A percentile compares a stretch with the other conserved stretches of the same genome.
phyloP scores from a whole-genome alignment of 2,888 invertebrate genomes.

The Sialis lutaria region DNA sequence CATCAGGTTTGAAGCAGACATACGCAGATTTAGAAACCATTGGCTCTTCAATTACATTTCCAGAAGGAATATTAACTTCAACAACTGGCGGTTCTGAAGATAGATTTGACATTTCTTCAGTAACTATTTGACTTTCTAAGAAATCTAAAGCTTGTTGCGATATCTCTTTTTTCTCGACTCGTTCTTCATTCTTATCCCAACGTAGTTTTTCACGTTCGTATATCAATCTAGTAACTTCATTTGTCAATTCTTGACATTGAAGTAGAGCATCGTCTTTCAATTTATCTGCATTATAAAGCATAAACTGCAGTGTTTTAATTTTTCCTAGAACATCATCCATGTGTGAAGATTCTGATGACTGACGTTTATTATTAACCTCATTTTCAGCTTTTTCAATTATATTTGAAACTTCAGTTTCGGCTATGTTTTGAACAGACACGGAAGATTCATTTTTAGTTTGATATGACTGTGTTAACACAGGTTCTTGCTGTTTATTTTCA shows the following conservation, averaged over 20 bases:
- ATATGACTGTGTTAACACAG: background rate
- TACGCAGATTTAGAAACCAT: constrained; percentile 18
- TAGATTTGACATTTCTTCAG: constrained; percentile 3
- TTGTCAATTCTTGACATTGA: constrained; percentile 22
- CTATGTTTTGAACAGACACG: background rate
- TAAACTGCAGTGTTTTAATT: constrained; percentile 21
- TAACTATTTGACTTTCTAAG: constrained; percentile 11
- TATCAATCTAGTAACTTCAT: constrained; percentile 20
- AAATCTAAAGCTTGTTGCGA: constrained; percentile 1
- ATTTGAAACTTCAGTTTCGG: background rate
- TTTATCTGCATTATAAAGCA: constrained; percentile 23
- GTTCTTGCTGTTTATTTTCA: constrained; percentile 7
- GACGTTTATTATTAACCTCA: background rate
- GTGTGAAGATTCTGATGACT: no score
- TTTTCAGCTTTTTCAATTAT: background rate
- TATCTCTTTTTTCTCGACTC: constrained; percentile 3
- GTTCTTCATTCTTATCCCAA: constrained; percentile 3
- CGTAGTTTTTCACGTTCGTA: constrained; percentile 13
- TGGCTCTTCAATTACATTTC: constrained; percentile 12
- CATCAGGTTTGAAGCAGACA: constrained; percentile 17
- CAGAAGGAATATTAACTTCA: constrained; percentile 8
- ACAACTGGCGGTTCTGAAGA: background rate
- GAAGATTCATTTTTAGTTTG: background rate
- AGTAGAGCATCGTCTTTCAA: constrained; percentile 21
- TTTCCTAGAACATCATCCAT: background rate